Conservation (phyloP, 64 coral and sea anemone genomes). For the Astreopora myriophthalma region DNA sequence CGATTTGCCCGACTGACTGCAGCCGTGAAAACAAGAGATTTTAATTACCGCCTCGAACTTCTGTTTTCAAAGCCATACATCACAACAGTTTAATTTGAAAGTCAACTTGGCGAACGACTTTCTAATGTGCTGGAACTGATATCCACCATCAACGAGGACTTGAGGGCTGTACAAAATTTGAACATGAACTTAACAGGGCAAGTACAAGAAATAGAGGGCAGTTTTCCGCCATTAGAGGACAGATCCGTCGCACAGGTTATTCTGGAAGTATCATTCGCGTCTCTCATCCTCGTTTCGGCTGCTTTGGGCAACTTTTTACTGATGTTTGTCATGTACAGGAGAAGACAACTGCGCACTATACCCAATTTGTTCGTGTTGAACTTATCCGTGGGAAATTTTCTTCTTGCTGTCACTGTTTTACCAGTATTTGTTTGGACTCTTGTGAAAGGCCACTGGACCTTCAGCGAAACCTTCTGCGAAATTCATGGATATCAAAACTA, state of each 20-base stretch:
- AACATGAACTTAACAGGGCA: slow-evolving; percentile 8
- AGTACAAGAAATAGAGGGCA: not conserved
- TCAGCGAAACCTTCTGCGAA: slow-evolving; percentile 34
- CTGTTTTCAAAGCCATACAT: not conserved
- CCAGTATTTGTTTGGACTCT: slow-evolving; percentile 57
- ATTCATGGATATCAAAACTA: slow-evolving; percentile 41
- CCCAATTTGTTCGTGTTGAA: slow-evolving; percentile 61
- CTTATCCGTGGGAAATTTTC: slow-evolving; percentile 42
- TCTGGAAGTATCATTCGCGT: slow-evolving; percentile 20
- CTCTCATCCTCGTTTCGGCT: slow-evolving; percentile 7
- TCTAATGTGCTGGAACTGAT: too few relatives aligned
- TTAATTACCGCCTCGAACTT: too few relatives aligned
- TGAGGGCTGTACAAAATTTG: too few relatives aligned
- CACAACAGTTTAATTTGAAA: not conserved
- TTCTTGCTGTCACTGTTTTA: slow-evolving; percentile 41
- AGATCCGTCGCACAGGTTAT: not conserved
- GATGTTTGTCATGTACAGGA: slow-evolving; percentile 36
- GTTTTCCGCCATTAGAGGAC: not conserved
- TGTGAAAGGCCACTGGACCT: slow-evolving; percentile 32
- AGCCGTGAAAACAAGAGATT: not conserved
- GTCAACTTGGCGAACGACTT: not conserved
- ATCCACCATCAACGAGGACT: not conserved
- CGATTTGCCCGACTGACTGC: not conserved
- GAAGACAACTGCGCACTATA: slow-evolving; percentile 46
- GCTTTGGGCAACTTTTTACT: slow-evolving; percentile 52